phyloP scores from a whole-genome alignment of 1,140 invertebrate genomes.

The Sogatella furcifera region DNA sequence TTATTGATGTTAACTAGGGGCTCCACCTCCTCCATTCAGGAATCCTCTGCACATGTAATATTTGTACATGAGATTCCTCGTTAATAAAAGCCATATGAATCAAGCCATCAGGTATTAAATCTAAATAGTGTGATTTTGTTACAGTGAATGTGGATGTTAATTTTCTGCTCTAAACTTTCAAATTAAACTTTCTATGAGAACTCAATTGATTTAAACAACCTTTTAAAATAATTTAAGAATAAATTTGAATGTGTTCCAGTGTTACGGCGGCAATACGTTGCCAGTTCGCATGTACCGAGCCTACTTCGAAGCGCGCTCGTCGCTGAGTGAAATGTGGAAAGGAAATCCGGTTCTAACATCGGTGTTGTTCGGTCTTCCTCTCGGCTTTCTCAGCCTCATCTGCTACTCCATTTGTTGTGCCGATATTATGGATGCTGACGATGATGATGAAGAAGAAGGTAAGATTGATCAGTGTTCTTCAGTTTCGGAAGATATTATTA shows the following conservation, averaged over 20 bases:
- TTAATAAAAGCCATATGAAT: no score
- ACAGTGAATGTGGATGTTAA: no score
- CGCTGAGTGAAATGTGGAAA: slow-evolving; percentile 72
- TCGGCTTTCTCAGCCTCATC: slow-evolving; percentile 86
- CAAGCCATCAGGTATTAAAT: no score
- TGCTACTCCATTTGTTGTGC: slow-evolving; percentile 88
- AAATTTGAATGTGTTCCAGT: slow-evolving; percentile 37
- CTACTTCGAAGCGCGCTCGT: slow-evolving; percentile 64
- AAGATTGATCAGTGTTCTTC: background rate
- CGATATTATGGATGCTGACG: slow-evolving; percentile 85
- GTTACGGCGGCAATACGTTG: slow-evolving; percentile 70
- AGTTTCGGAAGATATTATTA: background rate
- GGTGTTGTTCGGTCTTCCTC: slow-evolving; percentile 77
- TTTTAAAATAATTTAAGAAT: background rate
- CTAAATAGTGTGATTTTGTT: no score
- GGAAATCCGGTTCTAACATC: slow-evolving; percentile 83
- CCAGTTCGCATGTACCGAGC: slow-evolving; percentile 57
- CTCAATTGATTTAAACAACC: no score
- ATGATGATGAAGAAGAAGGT: slow-evolving; percentile 54
- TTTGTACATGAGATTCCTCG: no score
- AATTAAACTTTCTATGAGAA: no score
- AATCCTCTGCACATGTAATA: no score
- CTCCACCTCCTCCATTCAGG: no score
- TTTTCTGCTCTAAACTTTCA: no score
- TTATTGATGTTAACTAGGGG: no score